These are phyloP conservation scores for Podilymbus podiceps DNA, from an alignment of 2,113 vertebrate species.

Conservation along the genomic window DNA sequence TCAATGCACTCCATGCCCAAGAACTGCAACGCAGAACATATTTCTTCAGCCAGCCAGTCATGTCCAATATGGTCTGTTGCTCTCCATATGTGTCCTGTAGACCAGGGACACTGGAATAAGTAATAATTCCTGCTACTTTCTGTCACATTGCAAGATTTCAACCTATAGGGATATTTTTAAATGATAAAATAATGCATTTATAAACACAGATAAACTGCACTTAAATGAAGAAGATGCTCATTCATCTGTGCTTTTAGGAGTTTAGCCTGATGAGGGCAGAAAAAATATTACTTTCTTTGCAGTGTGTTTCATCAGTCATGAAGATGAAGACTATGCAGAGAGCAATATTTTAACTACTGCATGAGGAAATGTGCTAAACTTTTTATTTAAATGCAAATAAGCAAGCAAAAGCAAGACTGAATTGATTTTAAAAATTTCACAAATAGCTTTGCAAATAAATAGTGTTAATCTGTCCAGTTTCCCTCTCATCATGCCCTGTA, in stretches of 20 bases:
- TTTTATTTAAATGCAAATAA: conserved; percentile 1
- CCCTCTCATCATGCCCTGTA: background rate
- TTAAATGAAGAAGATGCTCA: background rate
- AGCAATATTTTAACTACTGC: background rate
- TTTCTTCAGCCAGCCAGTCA: background rate
- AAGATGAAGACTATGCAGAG: background rate
- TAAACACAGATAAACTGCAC: background rate
- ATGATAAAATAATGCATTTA: background rate
- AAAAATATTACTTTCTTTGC: background rate
- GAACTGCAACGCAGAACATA: background rate
- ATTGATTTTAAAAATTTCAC: background rate
- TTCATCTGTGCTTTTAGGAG: background rate
- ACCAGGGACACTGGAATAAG: background rate
- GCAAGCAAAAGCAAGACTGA: background rate
- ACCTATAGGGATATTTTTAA: background rate
- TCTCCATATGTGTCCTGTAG: background rate
- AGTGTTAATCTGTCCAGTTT: background rate
- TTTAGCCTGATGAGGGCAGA: background rate
- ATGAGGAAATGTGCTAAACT: background rate
- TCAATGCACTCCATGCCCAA: background rate
- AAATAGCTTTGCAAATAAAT: background rate
- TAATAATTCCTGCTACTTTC: background rate
- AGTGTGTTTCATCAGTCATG: background rate
- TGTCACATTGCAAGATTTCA: background rate
- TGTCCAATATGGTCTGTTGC: background rate